These are phyloP conservation scores for Eucidaris tribuloides DNA, from an alignment of 35 echinoderm and acorn worm genomes.

Conservation along the genomic window DNA sequence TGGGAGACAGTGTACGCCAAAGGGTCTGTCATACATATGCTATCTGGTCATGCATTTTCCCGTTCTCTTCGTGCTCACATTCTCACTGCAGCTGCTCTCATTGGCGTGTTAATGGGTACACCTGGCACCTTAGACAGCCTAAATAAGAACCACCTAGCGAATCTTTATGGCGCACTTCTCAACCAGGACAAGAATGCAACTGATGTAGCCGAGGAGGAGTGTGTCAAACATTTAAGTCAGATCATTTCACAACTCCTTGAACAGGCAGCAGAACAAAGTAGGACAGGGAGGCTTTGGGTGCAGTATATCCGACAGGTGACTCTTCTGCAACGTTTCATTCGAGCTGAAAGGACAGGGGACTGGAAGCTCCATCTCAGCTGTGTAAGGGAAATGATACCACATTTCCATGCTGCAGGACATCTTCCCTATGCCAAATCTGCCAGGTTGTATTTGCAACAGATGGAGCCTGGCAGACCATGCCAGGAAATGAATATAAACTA, in stretches of 20 bases:
- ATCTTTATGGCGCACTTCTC: conserved; percentile 26
- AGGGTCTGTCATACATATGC: conserved; percentile 44
- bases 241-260: conserved; percentile 46
- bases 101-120: conserved; percentile 28
- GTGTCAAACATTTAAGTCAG: neutral
- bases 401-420: conserved; percentile 59
- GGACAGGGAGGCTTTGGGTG: conserved; percentile 43
- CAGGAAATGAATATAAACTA: conserved; percentile 17
- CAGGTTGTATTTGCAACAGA: conserved; percentile 65
- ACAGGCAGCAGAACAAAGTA: conserved; percentile 21
- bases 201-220: conserved; percentile 10
- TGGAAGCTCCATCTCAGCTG: conserved; percentile 38
- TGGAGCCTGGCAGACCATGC: conserved; percentile 35
- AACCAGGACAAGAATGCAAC: conserved; percentile 1
- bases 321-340: no score
- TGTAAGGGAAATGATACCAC: conserved; percentile 59
- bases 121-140: conserved; percentile 32
- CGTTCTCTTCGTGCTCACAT: conserved; percentile 29
- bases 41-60: conserved; percentile 51
- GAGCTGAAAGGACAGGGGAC: no score
- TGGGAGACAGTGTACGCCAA: conserved; percentile 60
- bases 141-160: conserved; percentile 6
- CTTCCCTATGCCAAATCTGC: conserved; percentile 45
- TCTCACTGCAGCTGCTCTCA: conserved; percentile 48
- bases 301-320: conserved; percentile 40